These are phyloP conservation scores for Pagetopsis macropterus DNA, from an alignment of 2,797 vertebrate species.

Conservation along the genomic window DNA sequence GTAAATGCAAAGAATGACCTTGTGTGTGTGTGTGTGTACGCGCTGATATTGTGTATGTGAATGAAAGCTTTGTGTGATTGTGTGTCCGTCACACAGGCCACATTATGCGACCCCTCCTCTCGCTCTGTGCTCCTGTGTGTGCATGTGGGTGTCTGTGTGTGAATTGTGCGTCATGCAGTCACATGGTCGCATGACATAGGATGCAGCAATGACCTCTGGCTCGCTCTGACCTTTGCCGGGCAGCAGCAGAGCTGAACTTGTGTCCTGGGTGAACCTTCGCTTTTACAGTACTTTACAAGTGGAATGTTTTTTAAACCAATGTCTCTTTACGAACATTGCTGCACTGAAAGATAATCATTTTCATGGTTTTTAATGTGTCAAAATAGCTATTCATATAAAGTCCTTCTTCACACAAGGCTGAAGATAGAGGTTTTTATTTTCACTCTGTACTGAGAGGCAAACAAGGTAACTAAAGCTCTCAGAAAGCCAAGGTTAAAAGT, in stretches of 20 bases:
- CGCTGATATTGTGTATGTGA: slow-evolving; percentile 22
- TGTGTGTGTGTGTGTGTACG: slow-evolving; percentile 7
- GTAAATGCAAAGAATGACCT: slow-evolving; percentile 14
- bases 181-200: slow-evolving; percentile 37
- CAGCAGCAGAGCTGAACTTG: neutral
- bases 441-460: neutral
- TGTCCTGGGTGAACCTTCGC: slow-evolving; percentile 2
- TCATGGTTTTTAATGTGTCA: neutral
- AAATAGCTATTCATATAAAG: neutral
- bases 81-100: slow-evolving; percentile 20
- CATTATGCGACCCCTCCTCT: slow-evolving; percentile 27
- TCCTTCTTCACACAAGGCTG: neutral
- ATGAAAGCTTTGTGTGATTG: slow-evolving; percentile 34
- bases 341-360: neutral
- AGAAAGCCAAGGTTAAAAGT: neutral
- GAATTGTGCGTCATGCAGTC: slow-evolving; percentile 34
- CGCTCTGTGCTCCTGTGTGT: slow-evolving; percentile 2
- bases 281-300: neutral
- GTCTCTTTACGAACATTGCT: neutral
- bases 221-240: slow-evolving; percentile 15
- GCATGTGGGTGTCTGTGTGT: slow-evolving; percentile 19
- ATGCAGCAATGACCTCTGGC: slow-evolving; percentile 26
- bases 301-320: neutral
- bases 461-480: neutral
- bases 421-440: neutral